phyloP scores from a whole-genome alignment of 2,113 vertebrate genomes.

The Corythornis madagascariensis region DNA sequence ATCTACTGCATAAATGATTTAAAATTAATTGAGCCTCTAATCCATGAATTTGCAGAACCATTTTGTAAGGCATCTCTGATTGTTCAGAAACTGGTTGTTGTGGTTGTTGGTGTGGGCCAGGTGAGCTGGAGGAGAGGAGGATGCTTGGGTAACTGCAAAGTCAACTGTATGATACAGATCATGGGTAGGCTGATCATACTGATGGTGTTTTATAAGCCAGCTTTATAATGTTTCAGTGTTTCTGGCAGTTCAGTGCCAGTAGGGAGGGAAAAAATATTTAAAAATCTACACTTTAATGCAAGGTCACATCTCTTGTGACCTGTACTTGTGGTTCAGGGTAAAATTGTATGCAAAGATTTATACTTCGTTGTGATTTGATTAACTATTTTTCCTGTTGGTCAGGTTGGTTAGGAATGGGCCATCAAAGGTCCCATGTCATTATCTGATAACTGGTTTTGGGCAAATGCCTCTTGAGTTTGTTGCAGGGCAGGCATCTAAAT shows the following conservation, averaged over 20 bases:
- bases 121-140: background rate
- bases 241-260: background rate
- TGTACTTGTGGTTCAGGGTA: background rate
- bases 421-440: background rate
- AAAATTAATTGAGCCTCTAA: background rate
- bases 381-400: background rate
- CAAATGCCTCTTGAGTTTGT: rapidly evolving
- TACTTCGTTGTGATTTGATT: background rate
- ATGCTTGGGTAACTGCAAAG: background rate
- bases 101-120: background rate
- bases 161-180: background rate
- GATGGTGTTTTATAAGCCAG: background rate
- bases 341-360: background rate
- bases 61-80: background rate
- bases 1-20: background rate
- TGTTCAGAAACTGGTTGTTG: background rate
- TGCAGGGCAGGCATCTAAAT: background rate
- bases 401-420: background rate
- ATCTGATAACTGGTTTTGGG: background rate
- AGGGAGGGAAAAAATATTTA: background rate
- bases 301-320: background rate
- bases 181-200: background rate
- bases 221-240: background rate
- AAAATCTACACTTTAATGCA: background rate
- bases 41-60: background rate